Evolutionary conservation across 1,140 invertebrate genomes (phyloP), one percentile per base, ranked within the genome.

Genomic region (Drosophila pallidifrons): DNA sequence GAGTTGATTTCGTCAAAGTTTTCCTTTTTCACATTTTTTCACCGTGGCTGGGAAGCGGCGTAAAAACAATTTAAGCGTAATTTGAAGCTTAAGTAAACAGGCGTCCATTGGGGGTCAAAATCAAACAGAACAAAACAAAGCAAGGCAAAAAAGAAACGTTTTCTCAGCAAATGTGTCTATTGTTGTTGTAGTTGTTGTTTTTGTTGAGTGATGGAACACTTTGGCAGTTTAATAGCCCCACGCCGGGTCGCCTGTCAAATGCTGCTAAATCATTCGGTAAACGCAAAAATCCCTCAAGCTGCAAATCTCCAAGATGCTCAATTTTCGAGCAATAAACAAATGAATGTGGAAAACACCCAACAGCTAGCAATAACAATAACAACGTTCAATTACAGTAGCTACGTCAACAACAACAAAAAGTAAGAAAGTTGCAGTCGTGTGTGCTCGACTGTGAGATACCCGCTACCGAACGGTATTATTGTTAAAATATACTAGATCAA

Each of bases 61-160:
- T 81, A 81, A 88, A 88, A 88, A 88, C 83, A 88, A 88, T 89
- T 88, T 88, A 78, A 83, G 80, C 85, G 83, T 83, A 88, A 88
- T 88, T 89, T 85, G 81, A 89, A 77, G 85, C 81, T 78, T 89
- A 70, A 88, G 81, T 75, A 89, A 83, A 89, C 83, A 78, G 77
- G 54, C 75, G 77, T 49, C 60, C 66, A 58, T 51, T 61, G 51
- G 66, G 60, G 64, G 20, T 57, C 54, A 66, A 52, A 45, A 46
- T 47, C 16, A 60, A 51, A 63, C 8, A 46, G 43, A 41, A 38
- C 6, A 38, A 38, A 38, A 38, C 6, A 38, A 38, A 38, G 10
- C 1, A 38, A 3, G 5, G 32, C 5, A 5, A 32, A 8, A 32
- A 32, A 38, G 8, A 38, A 38, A 38, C 35, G 35, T 32, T 32